phyloP scores from a whole-genome alignment of 2,113 vertebrate species.

The Paramormyrops kingsleyae region DNA sequence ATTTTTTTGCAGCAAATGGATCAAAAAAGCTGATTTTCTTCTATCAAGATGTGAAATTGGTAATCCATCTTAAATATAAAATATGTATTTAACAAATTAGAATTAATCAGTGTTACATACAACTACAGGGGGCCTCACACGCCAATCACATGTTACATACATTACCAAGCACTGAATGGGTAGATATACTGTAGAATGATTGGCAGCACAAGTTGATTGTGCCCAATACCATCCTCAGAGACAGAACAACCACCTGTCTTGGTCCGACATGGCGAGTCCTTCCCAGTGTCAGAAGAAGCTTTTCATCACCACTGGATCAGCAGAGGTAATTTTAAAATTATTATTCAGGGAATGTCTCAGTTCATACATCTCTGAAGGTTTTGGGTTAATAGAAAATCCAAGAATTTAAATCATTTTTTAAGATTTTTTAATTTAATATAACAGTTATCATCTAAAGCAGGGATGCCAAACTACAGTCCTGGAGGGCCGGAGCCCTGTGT shows the following conservation, averaged over 20 bases:
- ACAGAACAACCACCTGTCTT: constrained; percentile 27
- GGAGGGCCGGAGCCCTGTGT: too few relatives aligned
- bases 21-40: constrained; percentile 70
- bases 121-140: neutral
- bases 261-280: constrained; percentile 36
- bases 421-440: neutral
- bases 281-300: constrained; percentile 58
- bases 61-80: constrained; percentile 30
- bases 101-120: neutral
- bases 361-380: neutral
- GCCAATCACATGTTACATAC: neutral
- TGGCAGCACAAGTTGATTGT: neutral
- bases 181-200: too few relatives aligned
- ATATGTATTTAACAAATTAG: neutral
- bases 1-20: constrained; percentile 65
- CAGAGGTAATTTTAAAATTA: constrained; percentile 53
- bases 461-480: too few relatives aligned
- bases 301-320: constrained; percentile 62
- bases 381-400: neutral
- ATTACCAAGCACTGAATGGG: neutral
- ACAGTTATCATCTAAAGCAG: neutral
- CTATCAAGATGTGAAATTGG: constrained; percentile 61
- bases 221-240: constrained; percentile 18
- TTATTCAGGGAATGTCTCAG: neutral
- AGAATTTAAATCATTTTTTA: neutral